phyloP scores from a whole-genome alignment of 2,113 vertebrate species.

The Uria lomvia region DNA sequence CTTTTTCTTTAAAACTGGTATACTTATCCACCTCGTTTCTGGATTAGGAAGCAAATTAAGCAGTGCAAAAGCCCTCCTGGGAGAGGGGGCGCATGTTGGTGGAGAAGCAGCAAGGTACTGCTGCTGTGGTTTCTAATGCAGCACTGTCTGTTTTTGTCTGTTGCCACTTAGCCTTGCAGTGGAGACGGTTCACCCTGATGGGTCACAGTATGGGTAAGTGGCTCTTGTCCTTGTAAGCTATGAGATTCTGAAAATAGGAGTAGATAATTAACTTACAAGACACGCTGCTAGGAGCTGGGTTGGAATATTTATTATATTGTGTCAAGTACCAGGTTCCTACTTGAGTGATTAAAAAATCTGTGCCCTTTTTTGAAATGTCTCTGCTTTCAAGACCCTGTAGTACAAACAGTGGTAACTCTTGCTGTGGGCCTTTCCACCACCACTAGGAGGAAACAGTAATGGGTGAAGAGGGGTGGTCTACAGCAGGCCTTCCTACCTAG shows the following conservation, averaged over 20 bases:
- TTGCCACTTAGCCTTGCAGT: slow-evolving; percentile 83
- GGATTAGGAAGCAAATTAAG: slow-evolving; percentile 24
- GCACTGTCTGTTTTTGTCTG: slow-evolving; percentile 38
- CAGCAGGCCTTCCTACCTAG: background rate
- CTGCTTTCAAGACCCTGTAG: background rate
- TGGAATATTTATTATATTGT: slow-evolving; percentile 23
- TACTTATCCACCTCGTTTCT: background rate
- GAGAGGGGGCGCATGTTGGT: background rate
- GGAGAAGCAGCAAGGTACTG: background rate
- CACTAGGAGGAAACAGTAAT: background rate
- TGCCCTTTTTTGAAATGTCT: background rate
- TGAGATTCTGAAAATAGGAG: background rate
- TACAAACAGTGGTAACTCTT: background rate
- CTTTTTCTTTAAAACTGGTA: background rate
- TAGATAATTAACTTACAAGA: slow-evolving; percentile 12
- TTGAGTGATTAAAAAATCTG: background rate
- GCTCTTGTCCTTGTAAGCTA: background rate
- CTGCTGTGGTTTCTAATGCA: background rate
- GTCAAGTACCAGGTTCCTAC: background rate
- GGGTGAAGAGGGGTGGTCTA: background rate
- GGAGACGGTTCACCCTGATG: slow-evolving; percentile 85
- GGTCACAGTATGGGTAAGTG: slow-evolving; percentile 94
- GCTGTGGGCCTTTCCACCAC: background rate
- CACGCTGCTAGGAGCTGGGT: background rate
- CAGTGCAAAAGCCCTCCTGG: background rate